phyloP scores from a whole-genome alignment of 2,888 invertebrate species.

The Homarus gammarus region DNA sequence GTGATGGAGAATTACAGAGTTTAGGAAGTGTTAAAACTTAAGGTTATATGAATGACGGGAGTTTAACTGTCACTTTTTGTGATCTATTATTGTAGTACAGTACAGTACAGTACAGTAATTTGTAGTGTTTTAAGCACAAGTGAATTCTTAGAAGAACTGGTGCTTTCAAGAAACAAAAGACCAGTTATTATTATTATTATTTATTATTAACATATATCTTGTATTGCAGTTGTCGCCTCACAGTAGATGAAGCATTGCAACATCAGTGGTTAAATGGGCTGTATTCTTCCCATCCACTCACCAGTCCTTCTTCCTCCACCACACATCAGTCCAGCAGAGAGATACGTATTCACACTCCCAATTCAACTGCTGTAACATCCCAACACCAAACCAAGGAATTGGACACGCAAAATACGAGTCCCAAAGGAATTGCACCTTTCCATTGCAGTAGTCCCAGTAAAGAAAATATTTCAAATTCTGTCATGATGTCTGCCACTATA shows the following conservation, averaged over 20 bases:
- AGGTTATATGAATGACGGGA: too few species aligned
- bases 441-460: slow-evolving; percentile 2
- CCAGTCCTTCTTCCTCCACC: neutral
- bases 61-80: too few species aligned
- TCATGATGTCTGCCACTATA: neutral
- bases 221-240: slow-evolving; percentile 51
- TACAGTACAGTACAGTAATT: too few species aligned
- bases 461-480: neutral
- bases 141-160: too few species aligned
- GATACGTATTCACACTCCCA: neutral
- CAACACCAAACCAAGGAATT: neutral
- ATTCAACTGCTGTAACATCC: neutral
- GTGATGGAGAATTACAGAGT: too few species aligned
- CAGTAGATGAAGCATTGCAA: slow-evolving; percentile 61
- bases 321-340: slow-evolving; percentile 2
- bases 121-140: too few species aligned
- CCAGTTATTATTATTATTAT: too few species aligned
- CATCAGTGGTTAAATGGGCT: slow-evolving; percentile 61
- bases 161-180: too few species aligned
- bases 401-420: neutral
- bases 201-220: neutral
- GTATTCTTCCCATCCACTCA: neutral
- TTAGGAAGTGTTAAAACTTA: too few species aligned
- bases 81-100: too few species aligned
- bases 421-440: neutral